Evolutionary conservation across 2,888 invertebrate genomes (phyloP).

Genomic region (Sesamia inferens): DNA sequence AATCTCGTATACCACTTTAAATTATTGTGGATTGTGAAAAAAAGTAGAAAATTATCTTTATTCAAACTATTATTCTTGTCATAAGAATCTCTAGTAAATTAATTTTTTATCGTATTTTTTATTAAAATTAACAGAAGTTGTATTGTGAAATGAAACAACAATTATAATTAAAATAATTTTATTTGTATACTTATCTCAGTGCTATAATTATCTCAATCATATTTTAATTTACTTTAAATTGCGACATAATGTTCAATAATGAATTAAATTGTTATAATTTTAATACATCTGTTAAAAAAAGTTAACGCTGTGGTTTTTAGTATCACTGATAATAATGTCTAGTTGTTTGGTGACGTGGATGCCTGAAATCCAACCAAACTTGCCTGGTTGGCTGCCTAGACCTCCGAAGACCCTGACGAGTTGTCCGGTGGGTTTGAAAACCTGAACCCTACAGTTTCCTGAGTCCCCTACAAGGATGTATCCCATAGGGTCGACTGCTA

Average conservation of each 20-base stretch:
- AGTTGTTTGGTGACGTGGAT: constrained; percentile 90
- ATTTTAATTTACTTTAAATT: constrained; percentile 62
- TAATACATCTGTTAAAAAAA: constrained; percentile 77
- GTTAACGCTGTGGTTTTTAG: constrained; percentile 88
- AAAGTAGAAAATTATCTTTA: constrained; percentile 50
- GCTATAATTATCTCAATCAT: constrained; percentile 68
- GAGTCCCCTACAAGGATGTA: constrained; percentile 95
- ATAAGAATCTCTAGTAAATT: constrained; percentile 61
- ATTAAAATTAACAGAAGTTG: constrained; percentile 16
- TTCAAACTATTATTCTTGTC: constrained; percentile 52
- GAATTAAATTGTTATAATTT: constrained; percentile 78
- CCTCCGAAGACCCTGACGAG: constrained; percentile 92
- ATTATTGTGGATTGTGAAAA: constrained; percentile 38
- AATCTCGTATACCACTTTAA: constrained; percentile 24
- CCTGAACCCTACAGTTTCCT: constrained; percentile 93
- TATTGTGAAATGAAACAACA: constrained; percentile 40
- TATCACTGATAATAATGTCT: constrained; percentile 91
- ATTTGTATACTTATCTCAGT: constrained; percentile 68
- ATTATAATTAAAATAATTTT: constrained; percentile 57
- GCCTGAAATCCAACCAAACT: constrained; percentile 93
- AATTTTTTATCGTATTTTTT: constrained; percentile 50
- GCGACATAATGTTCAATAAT: constrained; percentile 70
- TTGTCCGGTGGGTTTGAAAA: constrained; percentile 93
- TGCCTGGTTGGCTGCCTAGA: constrained; percentile 82
- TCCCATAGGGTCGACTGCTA: constrained; percentile 93